Conservation (phyloP, 2,888 invertebrate species). For the Spilarctia lutea region DNA sequence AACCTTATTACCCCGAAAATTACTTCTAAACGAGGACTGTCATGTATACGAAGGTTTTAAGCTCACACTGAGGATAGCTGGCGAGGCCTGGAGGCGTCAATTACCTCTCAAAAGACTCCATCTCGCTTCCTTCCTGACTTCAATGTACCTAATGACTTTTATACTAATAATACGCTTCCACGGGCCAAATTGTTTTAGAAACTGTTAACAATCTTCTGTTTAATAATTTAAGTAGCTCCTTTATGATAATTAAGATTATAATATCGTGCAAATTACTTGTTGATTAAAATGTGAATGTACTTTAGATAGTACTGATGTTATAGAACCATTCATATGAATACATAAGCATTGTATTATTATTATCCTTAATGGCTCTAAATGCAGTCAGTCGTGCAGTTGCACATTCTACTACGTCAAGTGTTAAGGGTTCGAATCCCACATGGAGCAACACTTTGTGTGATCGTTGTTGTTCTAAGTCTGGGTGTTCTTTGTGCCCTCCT, state of each 20-base stretch:
- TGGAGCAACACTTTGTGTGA: too few species aligned
- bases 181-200: slow-evolving; percentile 14
- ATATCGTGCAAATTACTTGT: background rate
- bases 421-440: too few species aligned
- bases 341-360: background rate
- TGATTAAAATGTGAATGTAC: background rate
- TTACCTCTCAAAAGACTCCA: slow-evolving; percentile 47
- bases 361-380: too few species aligned
- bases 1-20: slow-evolving; percentile 32
- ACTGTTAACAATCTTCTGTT: slow-evolving; percentile 5
- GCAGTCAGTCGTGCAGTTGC: too few species aligned
- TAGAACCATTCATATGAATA: too few species aligned
- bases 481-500: too few species aligned
- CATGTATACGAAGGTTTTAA: slow-evolving; percentile 53
- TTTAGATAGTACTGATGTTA: background rate
- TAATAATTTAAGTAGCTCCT: slow-evolving; percentile 4
- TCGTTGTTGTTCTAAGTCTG: too few species aligned
- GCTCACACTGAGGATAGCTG: slow-evolving; percentile 38
- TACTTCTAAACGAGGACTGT: slow-evolving; percentile 39
- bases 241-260: background rate
- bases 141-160: slow-evolving; percentile 40
- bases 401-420: too few species aligned
- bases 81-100: slow-evolving; percentile 39
- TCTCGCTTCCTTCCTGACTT: slow-evolving; percentile 50
- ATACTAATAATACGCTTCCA: slow-evolving; percentile 7